A percentile compares a stretch with the other conserved stretches of the same genome.
These are phyloP conservation scores for Thera britannica DNA, from an alignment of 2,888 invertebrate genomes.

Conservation along the genomic window DNA sequence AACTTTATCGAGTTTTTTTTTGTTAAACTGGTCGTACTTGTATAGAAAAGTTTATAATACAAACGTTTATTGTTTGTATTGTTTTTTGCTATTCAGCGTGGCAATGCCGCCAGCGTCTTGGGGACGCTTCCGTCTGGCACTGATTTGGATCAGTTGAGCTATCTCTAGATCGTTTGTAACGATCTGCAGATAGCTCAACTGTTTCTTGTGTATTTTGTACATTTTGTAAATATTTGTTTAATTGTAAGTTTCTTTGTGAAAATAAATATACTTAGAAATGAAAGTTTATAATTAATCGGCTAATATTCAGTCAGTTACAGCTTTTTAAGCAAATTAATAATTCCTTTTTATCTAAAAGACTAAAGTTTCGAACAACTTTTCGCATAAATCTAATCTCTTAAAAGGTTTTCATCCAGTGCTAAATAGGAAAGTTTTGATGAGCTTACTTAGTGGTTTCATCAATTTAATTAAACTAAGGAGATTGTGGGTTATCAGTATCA, in stretches of 20 bases:
- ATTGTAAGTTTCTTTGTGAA: no score
- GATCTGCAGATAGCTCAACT: no score
- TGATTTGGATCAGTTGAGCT: no score
- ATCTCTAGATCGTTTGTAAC: no score
- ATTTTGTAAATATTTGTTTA: no score
- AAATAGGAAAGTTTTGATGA: constrained; percentile 56
- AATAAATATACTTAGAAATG: no score
- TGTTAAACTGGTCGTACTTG: background rate
- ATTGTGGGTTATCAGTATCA: constrained; percentile 20
- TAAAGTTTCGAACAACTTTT: constrained; percentile 53
- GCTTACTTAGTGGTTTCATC: constrained; percentile 46
- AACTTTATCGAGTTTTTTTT: background rate
- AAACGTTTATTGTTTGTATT: no score
- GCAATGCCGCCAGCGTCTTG: no score
- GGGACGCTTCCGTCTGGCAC: no score
- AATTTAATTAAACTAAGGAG: constrained; percentile 35
- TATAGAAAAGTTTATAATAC: background rate
- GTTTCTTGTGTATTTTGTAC: no score
- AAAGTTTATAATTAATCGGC: background rate
- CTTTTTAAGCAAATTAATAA: constrained; percentile 40
- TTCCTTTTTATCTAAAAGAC: constrained; percentile 36
- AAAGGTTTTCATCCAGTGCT: constrained; percentile 52
- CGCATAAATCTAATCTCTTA: constrained; percentile 56
- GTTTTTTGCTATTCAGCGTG: no score
- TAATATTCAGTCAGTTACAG: constrained; percentile 19